phyloP scores from a whole-genome alignment of 2,113 vertebrate species.

The Himantopus leucocephalus region DNA sequence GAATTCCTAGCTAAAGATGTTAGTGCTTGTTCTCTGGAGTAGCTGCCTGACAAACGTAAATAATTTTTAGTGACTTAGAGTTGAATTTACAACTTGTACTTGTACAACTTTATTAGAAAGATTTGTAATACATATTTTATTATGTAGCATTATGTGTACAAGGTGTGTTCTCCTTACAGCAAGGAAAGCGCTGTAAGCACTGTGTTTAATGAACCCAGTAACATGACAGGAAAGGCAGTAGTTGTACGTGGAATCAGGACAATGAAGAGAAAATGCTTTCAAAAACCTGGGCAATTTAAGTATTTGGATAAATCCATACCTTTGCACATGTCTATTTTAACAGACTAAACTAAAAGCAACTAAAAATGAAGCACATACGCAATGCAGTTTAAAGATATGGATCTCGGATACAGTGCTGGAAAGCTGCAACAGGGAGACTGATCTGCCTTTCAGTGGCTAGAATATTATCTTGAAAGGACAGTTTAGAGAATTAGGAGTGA shows the following conservation, averaged over 20 bases:
- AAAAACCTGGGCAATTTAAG: not conserved
- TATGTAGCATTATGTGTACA: not conserved
- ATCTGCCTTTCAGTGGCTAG: not conserved
- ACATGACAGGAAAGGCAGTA: not conserved
- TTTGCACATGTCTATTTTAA: not conserved
- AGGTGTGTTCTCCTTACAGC: not conserved
- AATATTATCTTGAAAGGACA: not conserved
- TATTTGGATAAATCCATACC: not conserved
- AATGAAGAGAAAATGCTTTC: not conserved
- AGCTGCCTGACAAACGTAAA: not conserved
- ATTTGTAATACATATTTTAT: not conserved
- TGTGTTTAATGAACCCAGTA: not conserved
- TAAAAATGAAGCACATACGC: not conserved
- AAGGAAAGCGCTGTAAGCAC: not conserved
- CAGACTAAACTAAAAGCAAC: not conserved
- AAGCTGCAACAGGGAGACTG: not conserved
- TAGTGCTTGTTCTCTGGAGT: not conserved
- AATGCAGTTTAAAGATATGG: not conserved
- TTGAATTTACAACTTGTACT: not conserved
- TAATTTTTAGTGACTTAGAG: not conserved
- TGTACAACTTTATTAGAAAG: not conserved
- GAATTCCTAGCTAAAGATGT: not conserved
- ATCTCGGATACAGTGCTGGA: not conserved
- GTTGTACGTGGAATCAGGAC: not conserved
- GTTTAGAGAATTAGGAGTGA: not conserved